phyloP scores from a whole-genome alignment of 2,888 invertebrate genomes.

The Tetheella fluctuosa region DNA sequence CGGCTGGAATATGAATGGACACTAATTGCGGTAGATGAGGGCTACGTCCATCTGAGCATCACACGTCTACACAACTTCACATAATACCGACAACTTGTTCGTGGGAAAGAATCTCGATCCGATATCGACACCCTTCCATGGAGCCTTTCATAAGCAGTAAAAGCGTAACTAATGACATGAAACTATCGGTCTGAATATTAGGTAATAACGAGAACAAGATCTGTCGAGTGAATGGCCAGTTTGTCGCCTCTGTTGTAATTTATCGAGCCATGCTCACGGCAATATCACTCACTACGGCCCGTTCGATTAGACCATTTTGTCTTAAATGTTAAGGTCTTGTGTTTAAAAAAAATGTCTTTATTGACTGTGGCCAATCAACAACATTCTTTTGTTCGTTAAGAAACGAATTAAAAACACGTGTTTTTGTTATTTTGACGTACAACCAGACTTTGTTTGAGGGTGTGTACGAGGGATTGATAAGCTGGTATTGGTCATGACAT shows the following conservation, averaged over 20 bases:
- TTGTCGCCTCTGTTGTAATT: slow-evolving; percentile 65
- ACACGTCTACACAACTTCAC: slow-evolving; percentile 49
- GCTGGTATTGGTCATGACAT: slow-evolving; percentile 40
- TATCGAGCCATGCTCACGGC: slow-evolving; percentile 51
- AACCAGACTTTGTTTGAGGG: slow-evolving; percentile 20
- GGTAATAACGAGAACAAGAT: slow-evolving; percentile 53
- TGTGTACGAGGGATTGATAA: slow-evolving; percentile 35
- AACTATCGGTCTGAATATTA: slow-evolving; percentile 59
- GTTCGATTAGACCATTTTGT: slow-evolving; percentile 25
- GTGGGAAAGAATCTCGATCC: slow-evolving; percentile 62
- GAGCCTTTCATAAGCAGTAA: slow-evolving; percentile 50
- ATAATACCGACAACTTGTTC: slow-evolving; percentile 52
- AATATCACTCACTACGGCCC: slow-evolving; percentile 25
- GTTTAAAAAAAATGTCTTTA: slow-evolving; percentile 67
- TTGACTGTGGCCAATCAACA: slow-evolving; percentile 55
- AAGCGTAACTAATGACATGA: slow-evolving; percentile 62
- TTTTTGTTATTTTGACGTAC: slow-evolving; percentile 35
- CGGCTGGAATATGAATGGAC: slow-evolving; percentile 63
- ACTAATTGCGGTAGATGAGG: slow-evolving; percentile 69
- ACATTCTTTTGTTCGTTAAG: slow-evolving; percentile 55
- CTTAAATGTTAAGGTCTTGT: slow-evolving; percentile 57
- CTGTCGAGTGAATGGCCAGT: slow-evolving; percentile 58
- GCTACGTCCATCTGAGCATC: slow-evolving; percentile 53
- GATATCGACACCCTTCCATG: slow-evolving; percentile 47
- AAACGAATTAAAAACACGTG: slow-evolving; percentile 51